phyloP scores from a whole-genome alignment of 2,888 invertebrate species.

The Eremobia ochroleuca region DNA sequence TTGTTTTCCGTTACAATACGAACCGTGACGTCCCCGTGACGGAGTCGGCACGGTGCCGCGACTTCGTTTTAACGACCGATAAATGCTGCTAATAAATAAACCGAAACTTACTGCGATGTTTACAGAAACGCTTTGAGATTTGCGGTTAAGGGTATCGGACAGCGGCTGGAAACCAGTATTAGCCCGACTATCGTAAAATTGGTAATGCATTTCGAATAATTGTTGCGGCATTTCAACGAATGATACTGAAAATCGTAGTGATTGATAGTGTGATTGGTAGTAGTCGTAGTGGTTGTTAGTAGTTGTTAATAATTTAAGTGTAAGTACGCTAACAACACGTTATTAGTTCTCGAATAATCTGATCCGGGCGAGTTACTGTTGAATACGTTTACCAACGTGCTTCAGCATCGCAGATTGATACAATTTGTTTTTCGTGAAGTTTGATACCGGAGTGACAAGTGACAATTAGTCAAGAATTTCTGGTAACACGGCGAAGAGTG shows the following conservation, averaged over 20 bases:
- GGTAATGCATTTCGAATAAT: constrained; percentile 41
- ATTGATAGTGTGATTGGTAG: constrained; percentile 45
- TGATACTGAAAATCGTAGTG: constrained; percentile 32
- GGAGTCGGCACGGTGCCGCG: constrained; percentile 74
- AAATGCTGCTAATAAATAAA: constrained; percentile 80
- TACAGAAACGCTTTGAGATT: constrained; percentile 67
- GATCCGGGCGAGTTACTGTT: constrained; percentile 31
- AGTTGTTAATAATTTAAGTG: constrained; percentile 39
- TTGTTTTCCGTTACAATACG: constrained; percentile 81
- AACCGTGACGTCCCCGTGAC: constrained; percentile 79
- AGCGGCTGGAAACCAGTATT: constrained; percentile 35
- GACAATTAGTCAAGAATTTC: constrained; percentile 58
- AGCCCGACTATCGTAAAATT: constrained; percentile 34
- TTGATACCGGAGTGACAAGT: constrained; percentile 59
- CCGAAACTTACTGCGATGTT: constrained; percentile 64
- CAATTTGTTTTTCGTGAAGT: constrained; percentile 46
- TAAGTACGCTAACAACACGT: constrained; percentile 21
- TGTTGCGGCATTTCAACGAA: constrained; percentile 20
- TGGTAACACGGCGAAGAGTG: constrained; percentile 4
- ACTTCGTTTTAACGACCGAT: constrained; percentile 80
- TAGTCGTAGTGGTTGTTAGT: constrained; percentile 34
- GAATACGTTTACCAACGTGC: constrained; percentile 11
- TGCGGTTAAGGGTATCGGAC: constrained; percentile 56
- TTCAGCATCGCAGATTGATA: constrained; percentile 28
- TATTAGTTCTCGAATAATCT: constrained; percentile 32